phyloP scores from a whole-genome alignment of 2,888 invertebrate species.

The Oligia latruncula region DNA sequence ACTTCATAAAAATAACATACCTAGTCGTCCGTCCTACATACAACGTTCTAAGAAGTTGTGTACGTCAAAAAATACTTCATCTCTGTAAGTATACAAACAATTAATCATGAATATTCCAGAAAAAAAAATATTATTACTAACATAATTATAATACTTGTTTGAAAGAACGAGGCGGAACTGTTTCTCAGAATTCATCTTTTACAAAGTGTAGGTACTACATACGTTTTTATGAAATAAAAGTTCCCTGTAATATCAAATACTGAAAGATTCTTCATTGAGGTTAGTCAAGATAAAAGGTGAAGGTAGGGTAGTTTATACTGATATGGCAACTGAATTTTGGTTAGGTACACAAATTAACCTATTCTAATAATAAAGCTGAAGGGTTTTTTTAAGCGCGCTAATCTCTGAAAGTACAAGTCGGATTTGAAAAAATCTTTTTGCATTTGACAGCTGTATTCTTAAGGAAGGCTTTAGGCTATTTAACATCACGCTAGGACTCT shows the following conservation, averaged over 20 bases:
- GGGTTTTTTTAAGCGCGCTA: too few species aligned
- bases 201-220: conserved; percentile 26
- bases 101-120: conserved; percentile 71
- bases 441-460: background rate
- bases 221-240: conserved; percentile 37
- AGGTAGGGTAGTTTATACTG: background rate
- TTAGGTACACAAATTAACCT: background rate
- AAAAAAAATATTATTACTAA: conserved; percentile 55
- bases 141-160: conserved; percentile 64
- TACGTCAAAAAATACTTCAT: conserved; percentile 67
- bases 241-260: conserved; percentile 27
- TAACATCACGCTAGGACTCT: background rate
- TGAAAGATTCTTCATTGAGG: conserved; percentile 9
- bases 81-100: conserved; percentile 63
- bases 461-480: background rate
- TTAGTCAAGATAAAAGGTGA: background rate
- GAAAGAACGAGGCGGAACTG: conserved; percentile 47
- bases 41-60: conserved; percentile 67
- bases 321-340: background rate
- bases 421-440: background rate
- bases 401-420: too few species aligned
- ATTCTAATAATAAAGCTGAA: too few species aligned
- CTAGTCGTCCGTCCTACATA: conserved; percentile 57
- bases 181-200: conserved; percentile 57
- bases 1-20: conserved; percentile 58